phyloP scores from a whole-genome alignment of 2,113 vertebrate genomes.

The Vulpes ferrilata region DNA sequence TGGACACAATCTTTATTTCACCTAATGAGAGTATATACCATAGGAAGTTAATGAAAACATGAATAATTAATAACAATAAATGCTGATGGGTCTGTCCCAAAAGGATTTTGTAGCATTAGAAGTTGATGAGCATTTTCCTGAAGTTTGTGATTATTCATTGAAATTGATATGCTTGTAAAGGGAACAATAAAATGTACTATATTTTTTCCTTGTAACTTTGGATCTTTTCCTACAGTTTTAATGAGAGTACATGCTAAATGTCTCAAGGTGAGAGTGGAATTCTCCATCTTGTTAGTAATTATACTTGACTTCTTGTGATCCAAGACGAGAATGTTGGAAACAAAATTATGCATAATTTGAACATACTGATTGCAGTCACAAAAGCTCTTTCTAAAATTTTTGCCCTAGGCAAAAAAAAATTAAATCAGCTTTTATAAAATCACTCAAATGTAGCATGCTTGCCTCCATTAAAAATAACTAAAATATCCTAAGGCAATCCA shows the following conservation, averaged over 20 bases:
- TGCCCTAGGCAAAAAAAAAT: constrained; percentile 80
- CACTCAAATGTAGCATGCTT: constrained; percentile 82
- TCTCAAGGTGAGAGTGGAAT: constrained; percentile 81
- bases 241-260: constrained; percentile 64
- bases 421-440: constrained; percentile 85
- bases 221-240: constrained; percentile 76
- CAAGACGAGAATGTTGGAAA: constrained; percentile 85
- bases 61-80: constrained; percentile 56
- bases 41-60: constrained; percentile 48
- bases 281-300: constrained; percentile 87
- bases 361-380: constrained; percentile 85
- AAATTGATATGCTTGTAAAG: constrained; percentile 78
- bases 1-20: constrained; percentile 6
- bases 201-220: constrained; percentile 81
- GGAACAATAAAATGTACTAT: constrained; percentile 74
- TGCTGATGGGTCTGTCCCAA: neutral
- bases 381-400: constrained; percentile 84
- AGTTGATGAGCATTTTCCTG: constrained; percentile 77
- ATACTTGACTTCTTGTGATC: constrained; percentile 86
- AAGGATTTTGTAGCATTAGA: constrained; percentile 63
- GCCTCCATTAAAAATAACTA: constrained; percentile 84
- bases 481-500: constrained; percentile 83
- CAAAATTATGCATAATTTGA: constrained; percentile 87
- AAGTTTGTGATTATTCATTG: constrained; percentile 80
- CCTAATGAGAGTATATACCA: neutral